phyloP scores from a whole-genome alignment of 2,113 vertebrate species.

The Periophthalmodon schlosseri region DNA sequence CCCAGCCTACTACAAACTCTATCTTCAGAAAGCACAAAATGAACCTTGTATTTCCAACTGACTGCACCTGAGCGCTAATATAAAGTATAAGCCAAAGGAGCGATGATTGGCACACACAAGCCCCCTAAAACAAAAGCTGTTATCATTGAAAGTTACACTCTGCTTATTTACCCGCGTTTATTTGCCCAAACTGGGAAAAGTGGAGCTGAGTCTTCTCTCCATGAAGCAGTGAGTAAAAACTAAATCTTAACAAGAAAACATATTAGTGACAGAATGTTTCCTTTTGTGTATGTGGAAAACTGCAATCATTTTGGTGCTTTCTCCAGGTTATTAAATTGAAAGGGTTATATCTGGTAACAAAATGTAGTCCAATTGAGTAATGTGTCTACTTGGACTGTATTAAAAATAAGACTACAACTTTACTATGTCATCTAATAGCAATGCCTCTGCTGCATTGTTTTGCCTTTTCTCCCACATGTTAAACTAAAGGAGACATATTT shows the following conservation, averaged over 20 bases:
- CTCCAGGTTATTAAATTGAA: not conserved
- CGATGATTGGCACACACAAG: conserved; percentile 35
- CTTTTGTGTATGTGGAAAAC: conserved; percentile 2
- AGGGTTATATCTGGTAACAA: not conserved
- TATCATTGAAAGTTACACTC: conserved; percentile 25
- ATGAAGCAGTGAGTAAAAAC: conserved; percentile 3
- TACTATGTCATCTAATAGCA: not conserved
- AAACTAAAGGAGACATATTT: too few species aligned
- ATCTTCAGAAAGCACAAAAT: conserved; percentile 42
- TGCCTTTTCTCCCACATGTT: not conserved
- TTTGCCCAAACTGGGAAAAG: not conserved
- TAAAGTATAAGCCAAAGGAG: conserved; percentile 16
- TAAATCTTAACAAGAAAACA: not conserved
- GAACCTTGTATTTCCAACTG: conserved; percentile 27
- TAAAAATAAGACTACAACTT: not conserved
- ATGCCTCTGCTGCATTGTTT: not conserved
- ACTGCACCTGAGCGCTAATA: conserved; percentile 49
- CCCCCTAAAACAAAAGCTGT: conserved; percentile 19
- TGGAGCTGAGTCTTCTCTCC: not conserved
- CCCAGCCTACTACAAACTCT: conserved; percentile 26
- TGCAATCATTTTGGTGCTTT: not conserved
- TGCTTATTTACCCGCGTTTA: conserved; percentile 3
- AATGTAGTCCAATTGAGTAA: not conserved
- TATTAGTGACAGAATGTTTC: conserved; percentile 1
- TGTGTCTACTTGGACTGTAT: not conserved